Base-by-base conservation (phyloP, 2,113 vertebrate genomes). In the Burhinus bistriatus region DNA sequence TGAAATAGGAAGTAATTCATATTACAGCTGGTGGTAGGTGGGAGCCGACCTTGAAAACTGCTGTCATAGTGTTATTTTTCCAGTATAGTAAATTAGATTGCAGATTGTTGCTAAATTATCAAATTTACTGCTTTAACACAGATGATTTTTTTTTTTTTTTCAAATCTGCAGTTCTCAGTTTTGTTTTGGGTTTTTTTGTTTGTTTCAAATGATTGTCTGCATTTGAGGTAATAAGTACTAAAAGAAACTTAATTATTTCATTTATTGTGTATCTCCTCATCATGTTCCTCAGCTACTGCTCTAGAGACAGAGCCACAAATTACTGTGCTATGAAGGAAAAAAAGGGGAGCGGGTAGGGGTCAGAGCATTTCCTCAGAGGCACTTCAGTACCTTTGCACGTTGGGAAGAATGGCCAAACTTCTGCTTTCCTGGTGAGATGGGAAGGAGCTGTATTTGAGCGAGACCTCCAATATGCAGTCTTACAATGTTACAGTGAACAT, bases 341-440 rank as follows among this genome's bases (percentile, higher is more conserved):
- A 47, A 40, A 36, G 4, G 9, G 10, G 15, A 45, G 6, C 1
- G 9, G 3, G 1, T 29, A 61, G 40, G 9, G 2, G 5, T 62
- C 42, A 55, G 21, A 59, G 32, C 1, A 0, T 59, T 59, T 91
- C 52, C n/a, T 40, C 30, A 72, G n/a, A 71, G 32, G 18, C 16
- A 14, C 16, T 29, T 70, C 5, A 47, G 16, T 79, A 44, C 26
- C 9, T 54, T 36, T 57, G 51, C 70, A 73, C 29, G 32, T 13
- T 15, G 1, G 25, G 23, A 64, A 47, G 45, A 27, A 16, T 42
- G 70, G 23, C 52, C 20, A n/a, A 59, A 47, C 16, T 76, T 89
- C 21, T 69, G 23, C 23, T 62, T 93, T 78, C 12, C 40, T 52
- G 23, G 40, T 54, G 55, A 78, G 45, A 58, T 51, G 25, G 42